These are phyloP conservation scores for Notarius lentiginosus DNA, from an alignment of 2,113 vertebrate species.

Conservation along the genomic window DNA sequence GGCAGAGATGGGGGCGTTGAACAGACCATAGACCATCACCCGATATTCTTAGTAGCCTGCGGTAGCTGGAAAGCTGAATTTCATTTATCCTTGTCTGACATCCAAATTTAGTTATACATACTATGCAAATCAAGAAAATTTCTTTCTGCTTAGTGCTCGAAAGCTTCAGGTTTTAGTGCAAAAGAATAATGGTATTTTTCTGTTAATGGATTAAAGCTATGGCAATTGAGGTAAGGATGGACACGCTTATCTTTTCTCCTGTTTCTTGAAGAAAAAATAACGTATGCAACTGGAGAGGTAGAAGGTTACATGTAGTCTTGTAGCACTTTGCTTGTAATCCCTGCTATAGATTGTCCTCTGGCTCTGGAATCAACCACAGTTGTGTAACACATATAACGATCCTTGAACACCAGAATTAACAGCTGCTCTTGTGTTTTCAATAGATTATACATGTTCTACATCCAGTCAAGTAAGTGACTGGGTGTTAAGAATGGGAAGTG, in stretches of 20 bases:
- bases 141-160: not conserved
- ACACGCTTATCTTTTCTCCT: not conserved
- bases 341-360: not conserved
- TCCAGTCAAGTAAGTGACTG: not conserved
- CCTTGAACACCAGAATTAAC: not conserved
- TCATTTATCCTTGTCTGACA: not conserved
- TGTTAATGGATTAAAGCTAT: not conserved
- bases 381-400: not conserved
- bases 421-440: not conserved
- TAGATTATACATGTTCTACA: not conserved
- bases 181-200: not conserved
- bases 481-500: not conserved
- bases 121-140: not conserved
- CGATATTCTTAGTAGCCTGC: not conserved
- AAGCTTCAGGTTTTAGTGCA: not conserved
- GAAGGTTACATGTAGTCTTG: not conserved
- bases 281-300: not conserved
- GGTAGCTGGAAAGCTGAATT: not conserved
- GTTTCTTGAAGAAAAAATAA: not conserved
- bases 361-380: not conserved
- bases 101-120: not conserved
- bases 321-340: not conserved
- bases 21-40: not conserved
- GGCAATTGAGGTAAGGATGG: not conserved
- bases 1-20: constrained; percentile 3